Base-by-base conservation (phyloP, 2,797 vertebrate genomes). In the Pseudochirops cupreus region DNA sequence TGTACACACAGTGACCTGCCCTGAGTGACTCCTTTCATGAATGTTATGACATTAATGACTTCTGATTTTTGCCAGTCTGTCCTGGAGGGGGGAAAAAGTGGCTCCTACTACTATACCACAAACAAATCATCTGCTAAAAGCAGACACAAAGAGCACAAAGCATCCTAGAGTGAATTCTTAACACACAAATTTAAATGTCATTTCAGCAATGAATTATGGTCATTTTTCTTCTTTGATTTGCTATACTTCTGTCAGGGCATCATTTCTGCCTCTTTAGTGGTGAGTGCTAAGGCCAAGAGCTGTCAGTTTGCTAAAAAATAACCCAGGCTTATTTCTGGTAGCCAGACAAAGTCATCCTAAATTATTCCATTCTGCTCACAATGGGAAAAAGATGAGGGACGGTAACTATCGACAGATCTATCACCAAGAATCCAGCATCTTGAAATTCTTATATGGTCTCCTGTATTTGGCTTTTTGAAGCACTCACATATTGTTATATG, bases 361-460 rank as follows among this genome's bases (percentile, higher is more conserved):
- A 97, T 91, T 94, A 97, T 50, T 87, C 92, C 52, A 39, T 29
- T 87, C 39, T 93, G 90, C 92, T 97, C 92, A 21, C 26, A 90
- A 95, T 39, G 13, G 92, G 74, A 94, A 94, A 93, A 54, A 1
- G 0, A 21, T 5, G 56, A 91, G 28, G 39, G 59, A 46, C 28
- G 52, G 87, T 94, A 95, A 6, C 92, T 92, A 95, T 54, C 93
- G 98, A 94, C 95, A 96, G 56, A 94, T 31, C 33, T 92, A 92
- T 95, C 94, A 95, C 89, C 24, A 12, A 89, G 0, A 93, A 97
- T 95, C 89, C 91, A 94, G 96, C 57, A 94, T 33, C 96, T 82
- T 96, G 95, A 97, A 94, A 94, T 96, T 87, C 94, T 97, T 93
- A 62, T 33, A 95, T 95, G 57, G 14, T 90, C 91, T 96, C 90